Evolutionary conservation across 2,113 vertebrate species (phyloP).

Genomic region (Peucedramus taeniatus): DNA sequence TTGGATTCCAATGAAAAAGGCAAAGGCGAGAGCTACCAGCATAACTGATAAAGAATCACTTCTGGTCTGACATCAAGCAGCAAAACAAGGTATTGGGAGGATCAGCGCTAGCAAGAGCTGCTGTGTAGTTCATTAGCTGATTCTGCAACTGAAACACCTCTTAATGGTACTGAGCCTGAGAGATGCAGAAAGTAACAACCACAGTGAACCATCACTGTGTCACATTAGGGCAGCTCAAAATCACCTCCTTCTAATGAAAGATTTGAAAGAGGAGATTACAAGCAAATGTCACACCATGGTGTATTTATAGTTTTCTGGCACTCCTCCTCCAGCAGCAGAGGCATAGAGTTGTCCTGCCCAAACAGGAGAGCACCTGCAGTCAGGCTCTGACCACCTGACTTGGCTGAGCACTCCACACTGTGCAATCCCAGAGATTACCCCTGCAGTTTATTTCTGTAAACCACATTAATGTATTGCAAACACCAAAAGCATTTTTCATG

Average conservation of each 20-base stretch:
- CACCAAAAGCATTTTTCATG: neutral
- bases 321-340: neutral
- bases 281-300: neutral
- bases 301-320: constrained; percentile 42
- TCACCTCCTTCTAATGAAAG: constrained; percentile 11
- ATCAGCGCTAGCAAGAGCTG: neutral
- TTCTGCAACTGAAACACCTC: neutral
- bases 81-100: neutral
- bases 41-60: neutral
- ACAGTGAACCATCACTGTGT: neutral
- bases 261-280: neutral
- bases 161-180: neutral
- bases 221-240: constrained; percentile 28
- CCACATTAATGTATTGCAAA: neutral
- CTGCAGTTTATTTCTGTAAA: neutral
- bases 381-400: neutral
- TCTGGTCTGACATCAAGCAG: neutral
- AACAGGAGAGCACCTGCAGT: neutral
- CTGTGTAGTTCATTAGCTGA: neutral
- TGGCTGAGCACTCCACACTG: neutral
- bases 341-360: neutral
- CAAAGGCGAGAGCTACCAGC: neutral
- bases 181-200: neutral
- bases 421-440: neutral
- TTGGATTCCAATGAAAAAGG: neutral